A percentile compares a stretch with the other conserved stretches of the same genome.
These are phyloP conservation scores for Drosophila demipolita DNA, from an alignment of 2,888 invertebrate genomes.

Conservation along the genomic window DNA sequence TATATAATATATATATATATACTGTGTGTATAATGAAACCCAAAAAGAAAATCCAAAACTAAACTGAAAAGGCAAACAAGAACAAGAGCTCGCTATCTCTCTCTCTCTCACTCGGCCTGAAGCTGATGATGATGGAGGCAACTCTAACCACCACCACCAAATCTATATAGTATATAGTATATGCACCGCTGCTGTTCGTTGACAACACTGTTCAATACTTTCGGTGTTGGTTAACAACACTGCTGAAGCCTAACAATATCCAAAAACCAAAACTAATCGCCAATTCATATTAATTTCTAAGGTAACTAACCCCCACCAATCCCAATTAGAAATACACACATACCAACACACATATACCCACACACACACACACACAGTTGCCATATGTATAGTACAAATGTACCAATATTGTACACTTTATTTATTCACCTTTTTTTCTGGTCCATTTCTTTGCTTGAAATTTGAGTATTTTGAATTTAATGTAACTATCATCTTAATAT, in stretches of 20 bases:
- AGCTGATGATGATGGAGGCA: conserved; percentile 29
- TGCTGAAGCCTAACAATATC: conserved; percentile 53
- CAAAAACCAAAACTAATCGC: conserved; percentile 71
- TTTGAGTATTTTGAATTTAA: not conserved
- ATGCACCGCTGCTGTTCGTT: conserved; percentile 48
- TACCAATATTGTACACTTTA: not conserved
- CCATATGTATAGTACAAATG: not conserved
- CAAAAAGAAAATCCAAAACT: conserved; percentile 17
- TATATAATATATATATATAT: conserved; percentile 6
- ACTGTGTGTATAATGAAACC: conserved; percentile 15
- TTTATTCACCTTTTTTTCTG: not conserved
- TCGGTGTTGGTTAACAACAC: conserved; percentile 55
- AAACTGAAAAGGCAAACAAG: conserved; percentile 17
- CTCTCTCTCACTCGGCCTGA: conserved; percentile 17
- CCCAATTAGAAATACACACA: conserved; percentile 32
- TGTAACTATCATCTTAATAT: not conserved
- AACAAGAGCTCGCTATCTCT: conserved; percentile 13
- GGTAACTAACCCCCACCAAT: conserved; percentile 71
- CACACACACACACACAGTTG: conserved; percentile 5
- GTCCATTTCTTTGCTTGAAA: not conserved
- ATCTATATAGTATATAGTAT: conserved; percentile 23
- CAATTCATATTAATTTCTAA: conserved; percentile 77
- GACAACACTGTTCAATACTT: conserved; percentile 30
- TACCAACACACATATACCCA: conserved; percentile 2
- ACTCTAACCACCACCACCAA: conserved; percentile 20